Evolutionary conservation across 2,113 vertebrate species (phyloP).

Genomic region (Dryoscopus gambensis): DNA sequence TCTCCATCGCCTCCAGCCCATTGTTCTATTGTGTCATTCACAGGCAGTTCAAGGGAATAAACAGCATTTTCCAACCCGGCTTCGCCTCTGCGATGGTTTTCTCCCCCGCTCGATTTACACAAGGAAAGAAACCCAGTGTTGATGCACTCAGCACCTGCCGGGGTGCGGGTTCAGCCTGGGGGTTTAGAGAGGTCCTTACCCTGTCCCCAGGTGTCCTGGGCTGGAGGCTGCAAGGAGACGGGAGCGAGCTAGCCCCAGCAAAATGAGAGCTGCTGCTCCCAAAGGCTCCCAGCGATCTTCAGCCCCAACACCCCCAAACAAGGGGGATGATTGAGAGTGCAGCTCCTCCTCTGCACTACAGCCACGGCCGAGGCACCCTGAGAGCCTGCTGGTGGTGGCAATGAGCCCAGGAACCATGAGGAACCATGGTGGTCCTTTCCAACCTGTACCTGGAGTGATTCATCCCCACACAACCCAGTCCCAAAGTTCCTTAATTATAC

Average conservation of each 20-base stretch:
- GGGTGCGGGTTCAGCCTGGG: rapidly evolving
- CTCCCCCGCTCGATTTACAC: background rate
- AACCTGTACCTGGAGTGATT: rapidly evolving
- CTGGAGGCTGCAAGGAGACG: background rate
- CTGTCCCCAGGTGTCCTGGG: background rate
- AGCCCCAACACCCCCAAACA: background rate
- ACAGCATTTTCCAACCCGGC: slow-evolving; percentile 3
- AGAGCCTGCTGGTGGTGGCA: background rate
- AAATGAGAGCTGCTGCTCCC: background rate
- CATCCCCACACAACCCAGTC: background rate
- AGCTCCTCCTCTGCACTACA: background rate
- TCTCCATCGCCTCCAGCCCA: slow-evolving; percentile 12
- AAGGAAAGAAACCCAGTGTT: background rate
- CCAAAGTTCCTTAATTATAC: background rate
- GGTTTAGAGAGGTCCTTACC: background rate
- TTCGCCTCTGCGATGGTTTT: background rate
- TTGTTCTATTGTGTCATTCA: slow-evolving; percentile 59
- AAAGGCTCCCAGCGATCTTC: background rate
- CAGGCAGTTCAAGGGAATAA: slow-evolving; percentile 50
- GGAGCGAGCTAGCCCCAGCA: background rate
- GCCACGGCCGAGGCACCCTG: background rate
- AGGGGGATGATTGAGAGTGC: background rate
- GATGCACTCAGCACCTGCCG: background rate
- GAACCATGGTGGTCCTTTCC: background rate
- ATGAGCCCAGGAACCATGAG: background rate